Conservation (phyloP, 2,113 vertebrate species). For the Lamprologus lemairii region DNA sequence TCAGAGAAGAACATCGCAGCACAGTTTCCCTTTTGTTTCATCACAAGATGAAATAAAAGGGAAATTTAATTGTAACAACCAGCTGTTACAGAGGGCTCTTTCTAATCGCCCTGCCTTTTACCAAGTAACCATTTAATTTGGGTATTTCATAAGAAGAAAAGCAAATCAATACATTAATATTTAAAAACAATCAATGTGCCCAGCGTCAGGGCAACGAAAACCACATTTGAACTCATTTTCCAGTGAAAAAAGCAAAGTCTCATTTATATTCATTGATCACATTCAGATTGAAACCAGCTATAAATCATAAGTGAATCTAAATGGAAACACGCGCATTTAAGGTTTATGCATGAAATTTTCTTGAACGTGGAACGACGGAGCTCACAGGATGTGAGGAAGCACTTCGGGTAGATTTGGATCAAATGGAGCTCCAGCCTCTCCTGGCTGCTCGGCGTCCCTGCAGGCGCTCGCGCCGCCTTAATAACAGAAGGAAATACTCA, state of each 20-base stretch:
- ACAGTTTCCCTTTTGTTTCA: neutral
- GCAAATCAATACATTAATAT: neutral
- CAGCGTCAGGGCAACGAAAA: neutral
- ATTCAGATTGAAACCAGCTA: neutral
- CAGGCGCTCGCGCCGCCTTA: neutral
- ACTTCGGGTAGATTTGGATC: neutral
- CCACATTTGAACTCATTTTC: neutral
- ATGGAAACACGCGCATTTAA: accelerated
- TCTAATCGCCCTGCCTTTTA: neutral
- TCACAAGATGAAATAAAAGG: neutral
- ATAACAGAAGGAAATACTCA: neutral
- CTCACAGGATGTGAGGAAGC: neutral
- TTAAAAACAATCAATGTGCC: accelerated
- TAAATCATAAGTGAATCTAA: neutral
- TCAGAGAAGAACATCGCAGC: neutral
- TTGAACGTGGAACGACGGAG: neutral
- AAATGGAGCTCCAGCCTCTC: neutral
- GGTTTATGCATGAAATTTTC: neutral
- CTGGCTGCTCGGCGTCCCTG: neutral
- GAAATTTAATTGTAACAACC: neutral
- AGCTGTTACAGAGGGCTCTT: neutral
- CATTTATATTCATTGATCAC: neutral
- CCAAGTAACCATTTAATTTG: neutral
- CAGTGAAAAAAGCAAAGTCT: neutral
- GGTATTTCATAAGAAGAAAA: neutral